Evolutionary conservation across 2,113 vertebrate genomes (phyloP).

Genomic region (Conger conger): DNA sequence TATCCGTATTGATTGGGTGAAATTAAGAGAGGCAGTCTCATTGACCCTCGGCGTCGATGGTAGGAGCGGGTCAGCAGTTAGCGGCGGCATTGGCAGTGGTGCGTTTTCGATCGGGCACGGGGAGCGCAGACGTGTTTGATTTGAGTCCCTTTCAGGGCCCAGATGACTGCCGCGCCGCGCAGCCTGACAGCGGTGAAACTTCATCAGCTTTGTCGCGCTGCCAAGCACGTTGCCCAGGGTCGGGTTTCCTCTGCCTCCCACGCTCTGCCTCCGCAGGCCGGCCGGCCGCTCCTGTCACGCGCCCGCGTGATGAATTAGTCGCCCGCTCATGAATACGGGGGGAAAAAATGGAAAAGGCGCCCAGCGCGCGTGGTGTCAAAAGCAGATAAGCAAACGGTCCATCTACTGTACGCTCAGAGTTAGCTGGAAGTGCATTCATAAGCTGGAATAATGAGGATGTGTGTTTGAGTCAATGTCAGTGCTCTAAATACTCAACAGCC

Average conservation of each 20-base stretch:
- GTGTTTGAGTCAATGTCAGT: too few relatives aligned
- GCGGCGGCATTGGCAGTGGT: background rate
- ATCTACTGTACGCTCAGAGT: background rate
- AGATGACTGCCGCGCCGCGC: background rate
- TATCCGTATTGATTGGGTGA: background rate
- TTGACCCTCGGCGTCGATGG: background rate
- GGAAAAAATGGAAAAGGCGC: background rate
- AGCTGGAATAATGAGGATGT: background rate
- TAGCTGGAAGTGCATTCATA: background rate
- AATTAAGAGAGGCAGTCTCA: background rate
- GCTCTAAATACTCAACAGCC: too few relatives aligned
- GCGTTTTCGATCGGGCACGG: background rate
- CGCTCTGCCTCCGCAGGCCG: background rate
- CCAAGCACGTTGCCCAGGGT: background rate
- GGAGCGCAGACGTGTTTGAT: background rate
- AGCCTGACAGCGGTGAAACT: background rate
- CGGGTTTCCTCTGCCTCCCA: background rate
- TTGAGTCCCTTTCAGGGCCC: background rate
- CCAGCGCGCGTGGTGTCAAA: background rate
- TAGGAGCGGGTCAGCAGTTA: background rate
- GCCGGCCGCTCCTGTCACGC: background rate
- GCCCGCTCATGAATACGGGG: background rate
- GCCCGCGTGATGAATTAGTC: slow-evolving; percentile 9
- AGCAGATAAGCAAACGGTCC: background rate
- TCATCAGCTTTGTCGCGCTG: background rate